Evolutionary conservation across 2,797 vertebrate species (phyloP).

Genomic region (Tapera naevia): DNA sequence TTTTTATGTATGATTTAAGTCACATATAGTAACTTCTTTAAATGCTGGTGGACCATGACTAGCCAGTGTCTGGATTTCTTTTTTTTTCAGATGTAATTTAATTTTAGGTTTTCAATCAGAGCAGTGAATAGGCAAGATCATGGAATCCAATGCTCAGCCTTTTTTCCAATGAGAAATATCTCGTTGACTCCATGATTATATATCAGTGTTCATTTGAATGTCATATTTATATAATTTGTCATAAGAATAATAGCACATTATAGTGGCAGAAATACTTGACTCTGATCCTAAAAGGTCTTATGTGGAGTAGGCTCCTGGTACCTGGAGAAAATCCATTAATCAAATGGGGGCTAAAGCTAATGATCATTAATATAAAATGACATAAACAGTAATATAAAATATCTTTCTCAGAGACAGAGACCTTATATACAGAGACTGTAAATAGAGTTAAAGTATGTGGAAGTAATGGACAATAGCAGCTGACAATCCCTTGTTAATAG

Average conservation of each 20-base stretch:
- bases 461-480: background rate
- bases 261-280: background rate
- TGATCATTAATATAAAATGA: background rate
- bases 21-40: background rate
- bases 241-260: background rate
- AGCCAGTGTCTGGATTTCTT: background rate
- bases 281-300: background rate
- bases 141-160: background rate
- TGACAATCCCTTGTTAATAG: background rate
- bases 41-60: background rate
- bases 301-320: background rate
- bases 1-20: background rate
- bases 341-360: background rate
- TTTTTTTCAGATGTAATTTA: background rate
- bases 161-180: background rate
- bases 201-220: background rate
- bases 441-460: background rate
- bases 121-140: background rate
- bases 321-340: background rate
- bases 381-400: background rate
- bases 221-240: background rate
- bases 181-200: background rate
- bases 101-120: background rate
- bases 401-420: background rate
- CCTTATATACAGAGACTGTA: background rate